Percentiles rank a stretch among this genome's conserved stretches.
Evolutionary conservation across 30 jellyfish, hydroid and myxozoan species (phyloP).

Genomic region (Turritopsis rubra): DNA sequence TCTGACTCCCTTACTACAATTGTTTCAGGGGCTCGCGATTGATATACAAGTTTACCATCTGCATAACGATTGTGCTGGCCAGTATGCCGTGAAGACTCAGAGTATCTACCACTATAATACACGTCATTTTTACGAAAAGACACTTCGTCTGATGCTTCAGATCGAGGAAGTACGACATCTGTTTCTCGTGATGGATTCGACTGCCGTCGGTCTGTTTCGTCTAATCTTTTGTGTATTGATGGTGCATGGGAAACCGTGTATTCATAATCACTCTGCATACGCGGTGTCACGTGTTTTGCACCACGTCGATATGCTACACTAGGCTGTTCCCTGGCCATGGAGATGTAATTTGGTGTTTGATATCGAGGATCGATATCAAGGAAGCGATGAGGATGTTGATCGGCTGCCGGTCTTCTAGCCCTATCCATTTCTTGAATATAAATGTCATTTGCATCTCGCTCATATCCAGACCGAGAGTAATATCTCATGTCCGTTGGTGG

Average conservation of each 20-base stretch:
- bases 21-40: slow-evolving; percentile 3
- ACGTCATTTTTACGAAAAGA: background rate
- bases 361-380: slow-evolving; percentile 17
- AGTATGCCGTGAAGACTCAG: background rate
- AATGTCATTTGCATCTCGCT: background rate
- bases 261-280: background rate
- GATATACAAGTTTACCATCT: background rate
- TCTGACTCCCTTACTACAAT: background rate
- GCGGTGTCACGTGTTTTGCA: background rate
- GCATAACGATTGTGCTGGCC: background rate
- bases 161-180: slow-evolving; percentile 5
- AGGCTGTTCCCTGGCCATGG: background rate
- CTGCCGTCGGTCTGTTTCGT: slow-evolving; percentile 8
- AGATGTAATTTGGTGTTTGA: background rate
- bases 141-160: background rate
- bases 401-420: background rate
- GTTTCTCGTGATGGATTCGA: background rate
- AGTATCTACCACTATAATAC: background rate
- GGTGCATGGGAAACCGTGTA: background rate
- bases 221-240: background rate
- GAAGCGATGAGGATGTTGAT: background rate
- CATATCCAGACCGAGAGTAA: background rate
- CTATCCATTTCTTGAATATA: background rate
- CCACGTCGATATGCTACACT: background rate
- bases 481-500: background rate